Base-by-base conservation (phyloP, 2,888 invertebrate species). In the Polymixis flavicincta region DNA sequence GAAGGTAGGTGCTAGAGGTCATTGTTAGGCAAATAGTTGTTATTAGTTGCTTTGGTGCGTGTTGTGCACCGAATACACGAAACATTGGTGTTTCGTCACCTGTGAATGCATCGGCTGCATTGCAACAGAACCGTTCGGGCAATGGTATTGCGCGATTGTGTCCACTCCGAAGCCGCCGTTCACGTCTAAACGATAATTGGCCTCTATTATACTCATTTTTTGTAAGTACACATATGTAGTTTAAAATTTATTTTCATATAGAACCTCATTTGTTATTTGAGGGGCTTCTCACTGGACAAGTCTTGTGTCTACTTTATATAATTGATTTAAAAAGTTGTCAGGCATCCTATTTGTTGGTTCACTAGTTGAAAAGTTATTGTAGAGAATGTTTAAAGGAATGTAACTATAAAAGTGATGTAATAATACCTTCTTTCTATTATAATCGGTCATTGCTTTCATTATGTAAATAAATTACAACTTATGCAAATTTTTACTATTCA, bases 1-100 rank as follows among this genome's bases (percentile, higher is more conserved):
- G 95, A 98, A 98, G 98, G 99, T 99, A 97, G 90, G 94, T 93
- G 77, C 80, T 93, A 93, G 92, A 95, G 96, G 95, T 95, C 96
- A 95, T 91, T 94, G 93, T 93, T 95, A 93, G 91, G 92, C 91
- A 93, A 92, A 92, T 92, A 92, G 85, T 76, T 88, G 80, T 87
- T 89, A 85, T 90, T 91, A 83, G 88, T 88, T 86, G 75, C 83
- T 81, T 86, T 91, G 88, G 90, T 92, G 92, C 93, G 93, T 95
- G 93, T 89, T 87, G 80, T 86, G 88, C 89, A 88, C 80, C 89
- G 89, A 89, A 91, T 88, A 91, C 93, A 93, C 93, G 94, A 93
- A 94, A 93, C 89, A 88, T 88, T 88, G 88, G 74, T 88, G 90
- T 96, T 95, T 95, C 96, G 91, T 92, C 94, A 95, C 87, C 78